Evolutionary conservation across 2,888 invertebrate species (phyloP), one percentile per base, ranked within the genome.

Genomic region (Latrodectus hesperus): DNA sequence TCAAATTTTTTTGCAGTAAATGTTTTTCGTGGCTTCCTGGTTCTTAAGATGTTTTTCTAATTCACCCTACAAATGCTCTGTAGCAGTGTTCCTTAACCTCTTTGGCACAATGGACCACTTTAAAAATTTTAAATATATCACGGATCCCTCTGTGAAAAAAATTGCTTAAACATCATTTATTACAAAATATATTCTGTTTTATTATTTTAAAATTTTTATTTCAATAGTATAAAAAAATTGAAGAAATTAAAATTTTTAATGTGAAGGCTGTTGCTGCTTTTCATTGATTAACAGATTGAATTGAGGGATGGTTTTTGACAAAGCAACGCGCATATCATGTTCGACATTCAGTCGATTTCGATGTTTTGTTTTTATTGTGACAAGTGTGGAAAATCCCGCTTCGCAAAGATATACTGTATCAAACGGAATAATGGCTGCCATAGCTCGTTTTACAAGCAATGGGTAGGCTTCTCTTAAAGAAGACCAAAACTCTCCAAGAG

Each of bases 401-500:
- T 82, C 74, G 74, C 74, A 82, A 82, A 82, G 81, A 82, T 82
- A 74, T 74, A 82, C 81, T 74, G 81, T 82, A 74, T 67, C 81
- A 82, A 82, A 82, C 68, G 81, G 81, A 82, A 82, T 82, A 74
- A 82, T 82, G 74, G 81, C 74, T 82, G 81, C 67, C 81, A 82
- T 82, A 82, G 74, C 81, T 74, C 67, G 67, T 74, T 82, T 82
- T 82, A 82, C 74, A 74, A 82, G 81, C 81, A 82, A 82, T 74
- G 81, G 81, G 81, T 82, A 82, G 55, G 81, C 81, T 82, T 82
- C 81, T 38, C 38, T 38, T 38, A 38, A 38, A 38, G 38, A 38
- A 38, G 22, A 22, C 22, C 22, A 22, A 22, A 22, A 22, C 22
- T 22, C 22, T 22, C 22, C 22, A 22, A 22, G 22, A 22, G 22